These are phyloP conservation scores for Harpalus rufipes DNA, from an alignment of 2,888 invertebrate species.

Conservation along the genomic window DNA sequence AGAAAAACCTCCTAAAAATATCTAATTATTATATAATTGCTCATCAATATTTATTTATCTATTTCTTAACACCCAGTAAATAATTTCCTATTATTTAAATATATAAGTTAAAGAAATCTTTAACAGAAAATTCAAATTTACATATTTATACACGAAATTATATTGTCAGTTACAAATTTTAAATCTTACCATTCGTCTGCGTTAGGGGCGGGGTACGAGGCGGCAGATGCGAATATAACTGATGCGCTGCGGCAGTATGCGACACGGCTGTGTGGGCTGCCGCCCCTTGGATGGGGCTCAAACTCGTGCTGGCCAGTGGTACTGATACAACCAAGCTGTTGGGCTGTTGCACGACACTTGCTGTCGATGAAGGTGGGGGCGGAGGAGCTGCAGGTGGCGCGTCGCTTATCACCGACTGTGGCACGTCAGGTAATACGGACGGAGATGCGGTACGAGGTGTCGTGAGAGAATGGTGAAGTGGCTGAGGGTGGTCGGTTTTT, in stretches of 20 bases:
- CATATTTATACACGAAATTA: no score
- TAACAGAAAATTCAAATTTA: no score
- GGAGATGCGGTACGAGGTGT: conserved; percentile 62
- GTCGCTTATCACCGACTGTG: conserved; percentile 55
- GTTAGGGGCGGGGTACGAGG: conserved; percentile 22
- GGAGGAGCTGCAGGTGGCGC: conserved; percentile 20
- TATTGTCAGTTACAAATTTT: neutral
- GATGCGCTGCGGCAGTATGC: neutral
- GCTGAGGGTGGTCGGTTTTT: conserved; percentile 68
- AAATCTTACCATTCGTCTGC: conserved; percentile 24
- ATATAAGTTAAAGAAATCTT: no score
- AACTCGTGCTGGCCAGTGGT: conserved; percentile 79
- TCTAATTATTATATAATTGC: no score
- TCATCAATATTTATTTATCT: no score
- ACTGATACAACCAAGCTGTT: conserved; percentile 83
- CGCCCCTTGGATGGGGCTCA: conserved; percentile 72
- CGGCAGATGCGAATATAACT: conserved; percentile 44
- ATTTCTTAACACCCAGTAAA: no score
- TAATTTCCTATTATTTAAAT: no score
- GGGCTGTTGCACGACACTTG: conserved; percentile 73
- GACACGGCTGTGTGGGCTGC: neutral
- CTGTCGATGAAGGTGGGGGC: conserved; percentile 68
- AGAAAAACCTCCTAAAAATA: no score
- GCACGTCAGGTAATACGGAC: conserved; percentile 59
- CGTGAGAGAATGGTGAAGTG: conserved; percentile 41